Percentiles rank a stretch among this genome's conserved stretches.
Evolutionary conservation across 30 jellyfish, hydroid and myxozoan genomes (phyloP).

Genomic region (Nemopilema nomurai): DNA sequence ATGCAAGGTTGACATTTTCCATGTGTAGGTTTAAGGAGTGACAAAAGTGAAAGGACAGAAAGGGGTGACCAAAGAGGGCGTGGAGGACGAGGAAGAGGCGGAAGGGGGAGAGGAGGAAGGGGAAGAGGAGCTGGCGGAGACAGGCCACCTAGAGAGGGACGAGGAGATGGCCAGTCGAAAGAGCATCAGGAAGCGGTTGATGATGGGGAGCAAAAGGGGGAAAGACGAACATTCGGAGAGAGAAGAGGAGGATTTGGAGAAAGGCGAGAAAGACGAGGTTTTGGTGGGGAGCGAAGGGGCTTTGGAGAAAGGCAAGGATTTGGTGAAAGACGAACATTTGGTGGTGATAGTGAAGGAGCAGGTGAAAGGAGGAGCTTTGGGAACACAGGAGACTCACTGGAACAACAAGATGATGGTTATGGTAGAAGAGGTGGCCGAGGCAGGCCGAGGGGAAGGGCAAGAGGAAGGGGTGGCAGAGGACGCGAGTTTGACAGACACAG

Average conservation of each 20-base stretch:
- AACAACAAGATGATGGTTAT: conserved; percentile 55
- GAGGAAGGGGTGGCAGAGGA: conserved; percentile 90
- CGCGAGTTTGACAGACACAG: conserved; percentile 98
- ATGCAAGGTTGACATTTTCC: no score
- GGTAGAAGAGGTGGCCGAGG: conserved; percentile 69
- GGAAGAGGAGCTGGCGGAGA: conserved; percentile 89
- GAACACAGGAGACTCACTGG: conserved; percentile 23
- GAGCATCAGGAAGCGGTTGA: conserved; percentile 50
- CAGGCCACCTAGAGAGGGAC: conserved; percentile 76
- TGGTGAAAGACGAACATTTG: conserved; percentile 60
- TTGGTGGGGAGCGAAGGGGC: conserved; percentile 71
- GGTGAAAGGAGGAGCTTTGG: conserved; percentile 80
- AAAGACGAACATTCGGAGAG: conserved; percentile 62
- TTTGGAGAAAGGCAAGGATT: conserved; percentile 66
- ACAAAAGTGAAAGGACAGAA: conserved; percentile 58
- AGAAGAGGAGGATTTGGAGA: conserved; percentile 65
- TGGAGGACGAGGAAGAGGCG: conserved; percentile 72
- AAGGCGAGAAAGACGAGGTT: conserved; percentile 62
- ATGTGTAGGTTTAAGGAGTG: conserved; percentile 42
- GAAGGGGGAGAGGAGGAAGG: conserved; percentile 83
- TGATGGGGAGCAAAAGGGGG: conserved; percentile 54
- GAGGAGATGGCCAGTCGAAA: conserved; percentile 48
- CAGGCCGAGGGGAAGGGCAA: conserved; percentile 90
- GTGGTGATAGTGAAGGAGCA: conserved; percentile 55
- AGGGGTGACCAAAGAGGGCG: conserved; percentile 71